Percentiles rank a stretch among this genome's conserved stretches.
Conservation (phyloP, 2,888 invertebrate species). For the Idaea dimidiata region DNA sequence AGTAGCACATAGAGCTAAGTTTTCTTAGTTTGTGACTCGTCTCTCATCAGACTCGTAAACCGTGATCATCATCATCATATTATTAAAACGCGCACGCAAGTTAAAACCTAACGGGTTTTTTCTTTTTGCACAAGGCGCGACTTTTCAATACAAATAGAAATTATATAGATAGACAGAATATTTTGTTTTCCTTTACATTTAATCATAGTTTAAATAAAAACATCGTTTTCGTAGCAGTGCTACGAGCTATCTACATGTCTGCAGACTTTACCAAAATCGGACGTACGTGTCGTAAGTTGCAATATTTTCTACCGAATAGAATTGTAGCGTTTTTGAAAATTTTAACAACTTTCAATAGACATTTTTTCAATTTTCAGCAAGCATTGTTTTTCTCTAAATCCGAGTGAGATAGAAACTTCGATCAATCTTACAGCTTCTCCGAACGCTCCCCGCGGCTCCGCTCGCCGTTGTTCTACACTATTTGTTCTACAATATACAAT, state of each 20-base stretch:
- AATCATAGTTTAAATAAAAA: background rate
- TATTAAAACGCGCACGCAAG: constrained; percentile 10
- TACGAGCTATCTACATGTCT: background rate
- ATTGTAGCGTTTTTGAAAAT: too few species aligned
- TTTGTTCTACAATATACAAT: background rate
- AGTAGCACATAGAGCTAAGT: too few species aligned
- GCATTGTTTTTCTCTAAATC: background rate
- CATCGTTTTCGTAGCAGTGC: background rate
- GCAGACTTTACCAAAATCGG: background rate
- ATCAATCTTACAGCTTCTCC: constrained; percentile 46
- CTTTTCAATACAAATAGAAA: background rate
- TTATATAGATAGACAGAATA: constrained; percentile 12
- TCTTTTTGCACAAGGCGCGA: too few species aligned
- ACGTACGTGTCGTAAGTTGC: too few species aligned
- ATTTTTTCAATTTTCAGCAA: background rate
- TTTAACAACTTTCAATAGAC: too few species aligned
- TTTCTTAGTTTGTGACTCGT: too few species aligned
- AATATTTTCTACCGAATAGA: too few species aligned
- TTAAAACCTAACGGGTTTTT: constrained; percentile 10
- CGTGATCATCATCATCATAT: background rate
- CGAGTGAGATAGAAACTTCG: background rate
- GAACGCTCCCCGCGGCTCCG: constrained; percentile 35
- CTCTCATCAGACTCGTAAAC: too few species aligned
- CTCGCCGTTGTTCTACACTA: constrained; percentile 50
- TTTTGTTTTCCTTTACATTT: background rate